Evolutionary conservation across 2,113 vertebrate species (phyloP).

Genomic region (Cyphomyrus discorhynchus): DNA sequence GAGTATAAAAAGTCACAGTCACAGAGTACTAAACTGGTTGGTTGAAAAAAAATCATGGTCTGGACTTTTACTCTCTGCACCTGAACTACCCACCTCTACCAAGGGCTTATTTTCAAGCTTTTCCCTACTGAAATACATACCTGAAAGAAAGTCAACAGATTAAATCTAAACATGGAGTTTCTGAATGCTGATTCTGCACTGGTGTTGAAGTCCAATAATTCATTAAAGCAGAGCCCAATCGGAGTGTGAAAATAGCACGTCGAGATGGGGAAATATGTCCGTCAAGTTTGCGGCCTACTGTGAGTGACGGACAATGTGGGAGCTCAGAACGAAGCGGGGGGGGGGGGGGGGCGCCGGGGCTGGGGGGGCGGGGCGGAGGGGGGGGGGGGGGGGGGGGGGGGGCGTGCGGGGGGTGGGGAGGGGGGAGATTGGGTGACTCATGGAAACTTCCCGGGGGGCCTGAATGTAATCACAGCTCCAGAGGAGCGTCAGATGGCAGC

Average conservation of each 20-base stretch:
- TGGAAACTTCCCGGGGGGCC: conserved; percentile 10
- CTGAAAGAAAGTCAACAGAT: neutral
- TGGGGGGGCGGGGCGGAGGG: too few relatives aligned
- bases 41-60: neutral
- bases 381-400: too few relatives aligned
- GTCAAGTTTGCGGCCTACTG: neutral
- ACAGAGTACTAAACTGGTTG: neutral
- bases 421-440: neutral
- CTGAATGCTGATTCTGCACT: neutral
- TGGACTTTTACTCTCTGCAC: neutral
- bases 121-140: neutral
- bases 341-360: too few relatives aligned
- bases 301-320: neutral
- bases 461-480: conserved; percentile 17
- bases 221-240: neutral
- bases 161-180: neutral
- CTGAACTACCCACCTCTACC: neutral
- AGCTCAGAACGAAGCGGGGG: neutral
- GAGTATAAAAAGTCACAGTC: neutral
- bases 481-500: conserved; percentile 9
- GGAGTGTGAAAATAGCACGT: neutral
- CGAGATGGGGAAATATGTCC: neutral
- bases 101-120: neutral
- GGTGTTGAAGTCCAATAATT: neutral
- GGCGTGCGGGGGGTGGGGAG: neutral